Conservation (phyloP, 2,113 vertebrate species). For the Plectropomus leopardus region DNA sequence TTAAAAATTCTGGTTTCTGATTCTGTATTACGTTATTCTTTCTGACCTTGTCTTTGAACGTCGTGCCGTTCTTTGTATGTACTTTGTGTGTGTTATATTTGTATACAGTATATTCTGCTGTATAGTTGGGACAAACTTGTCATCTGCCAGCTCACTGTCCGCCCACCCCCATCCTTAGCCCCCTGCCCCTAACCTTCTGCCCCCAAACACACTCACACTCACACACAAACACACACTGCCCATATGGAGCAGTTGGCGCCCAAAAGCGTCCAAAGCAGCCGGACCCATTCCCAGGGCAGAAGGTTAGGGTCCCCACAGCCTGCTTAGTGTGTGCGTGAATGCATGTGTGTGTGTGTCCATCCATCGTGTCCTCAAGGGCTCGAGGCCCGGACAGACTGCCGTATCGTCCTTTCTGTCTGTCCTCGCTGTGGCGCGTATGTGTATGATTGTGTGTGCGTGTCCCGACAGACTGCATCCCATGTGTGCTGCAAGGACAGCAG, state of each 20-base stretch:
- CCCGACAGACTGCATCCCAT: conserved; percentile 74
- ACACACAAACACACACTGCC: conserved; percentile 78
- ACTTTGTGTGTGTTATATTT: conserved; percentile 13
- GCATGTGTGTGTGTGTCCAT: conserved; percentile 49
- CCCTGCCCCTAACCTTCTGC: conserved; percentile 86
- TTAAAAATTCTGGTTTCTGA: too few relatives aligned
- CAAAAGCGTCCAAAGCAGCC: conserved; percentile 85
- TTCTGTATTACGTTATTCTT: conserved; percentile 86
- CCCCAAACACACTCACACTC: conserved; percentile 71
- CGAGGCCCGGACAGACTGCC: conserved; percentile 57
- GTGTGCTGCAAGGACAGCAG: conserved; percentile 67
- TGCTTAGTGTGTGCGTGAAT: conserved; percentile 41
- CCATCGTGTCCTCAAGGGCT: conserved; percentile 67
- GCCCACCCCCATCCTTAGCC: conserved; percentile 71
- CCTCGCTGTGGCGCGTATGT: conserved; percentile 51
- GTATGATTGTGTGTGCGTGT: conserved; percentile 35
- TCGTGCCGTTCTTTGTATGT: conserved; percentile 66
- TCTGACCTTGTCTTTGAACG: conserved; percentile 61
- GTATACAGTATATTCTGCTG: conserved; percentile 18
- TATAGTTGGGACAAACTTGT: conserved; percentile 61
- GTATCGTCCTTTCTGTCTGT: conserved; percentile 55
- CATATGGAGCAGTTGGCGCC: conserved; percentile 88
- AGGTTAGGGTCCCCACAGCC: conserved; percentile 83
- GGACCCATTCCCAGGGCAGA: conserved; percentile 87
- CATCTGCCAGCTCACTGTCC: conserved; percentile 78